A percentile compares a stretch with the other conserved stretches of the same genome.
Evolutionary conservation across 35 echinoderm and acorn worm genomes (phyloP).

Genomic region (Lytechinus variegatus): DNA sequence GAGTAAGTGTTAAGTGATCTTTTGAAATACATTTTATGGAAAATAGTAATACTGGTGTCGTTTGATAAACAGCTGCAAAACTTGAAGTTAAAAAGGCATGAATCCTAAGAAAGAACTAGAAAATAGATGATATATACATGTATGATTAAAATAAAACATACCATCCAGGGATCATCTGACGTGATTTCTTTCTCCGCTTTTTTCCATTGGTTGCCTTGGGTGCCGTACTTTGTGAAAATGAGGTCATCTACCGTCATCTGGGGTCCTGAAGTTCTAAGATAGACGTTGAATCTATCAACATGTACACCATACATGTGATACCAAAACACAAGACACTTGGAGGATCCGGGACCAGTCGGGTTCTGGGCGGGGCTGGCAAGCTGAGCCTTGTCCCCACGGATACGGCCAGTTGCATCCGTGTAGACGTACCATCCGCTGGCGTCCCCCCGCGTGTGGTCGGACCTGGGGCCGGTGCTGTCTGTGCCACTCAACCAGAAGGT

Average conservation of each 20-base stretch:
- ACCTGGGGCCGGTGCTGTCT: constrained; percentile 58
- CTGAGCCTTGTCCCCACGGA: constrained; percentile 63
- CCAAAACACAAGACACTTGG: constrained; percentile 74
- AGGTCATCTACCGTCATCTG: constrained; percentile 42
- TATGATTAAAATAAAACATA: background rate
- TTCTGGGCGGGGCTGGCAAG: constrained; percentile 57
- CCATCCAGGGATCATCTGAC: background rate
- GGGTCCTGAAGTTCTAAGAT: background rate
- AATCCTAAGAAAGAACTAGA: too few relatives aligned
- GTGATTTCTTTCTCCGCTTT: constrained; percentile 58
- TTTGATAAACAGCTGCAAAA: too few relatives aligned
- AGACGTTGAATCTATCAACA: constrained; percentile 75
- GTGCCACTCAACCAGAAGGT: constrained; percentile 46
- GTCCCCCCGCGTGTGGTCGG: background rate
- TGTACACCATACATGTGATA: constrained; percentile 90
- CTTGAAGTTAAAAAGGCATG: too few relatives aligned
- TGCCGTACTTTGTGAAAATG: constrained; percentile 77
- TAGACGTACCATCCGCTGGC: constrained; percentile 64
- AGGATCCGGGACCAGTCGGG: background rate
- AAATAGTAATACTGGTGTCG: too few relatives aligned
- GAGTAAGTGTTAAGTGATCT: too few relatives aligned
- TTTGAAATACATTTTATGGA: too few relatives aligned
- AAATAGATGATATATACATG: too few relatives aligned
- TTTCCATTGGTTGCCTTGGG: constrained; percentile 89
- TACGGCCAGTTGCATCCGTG: constrained; percentile 53